Evolutionary conservation across 1,140 invertebrate species (phyloP), one percentile per base, ranked within the genome.

Genomic region (Reticulitermes speratus): DNA sequence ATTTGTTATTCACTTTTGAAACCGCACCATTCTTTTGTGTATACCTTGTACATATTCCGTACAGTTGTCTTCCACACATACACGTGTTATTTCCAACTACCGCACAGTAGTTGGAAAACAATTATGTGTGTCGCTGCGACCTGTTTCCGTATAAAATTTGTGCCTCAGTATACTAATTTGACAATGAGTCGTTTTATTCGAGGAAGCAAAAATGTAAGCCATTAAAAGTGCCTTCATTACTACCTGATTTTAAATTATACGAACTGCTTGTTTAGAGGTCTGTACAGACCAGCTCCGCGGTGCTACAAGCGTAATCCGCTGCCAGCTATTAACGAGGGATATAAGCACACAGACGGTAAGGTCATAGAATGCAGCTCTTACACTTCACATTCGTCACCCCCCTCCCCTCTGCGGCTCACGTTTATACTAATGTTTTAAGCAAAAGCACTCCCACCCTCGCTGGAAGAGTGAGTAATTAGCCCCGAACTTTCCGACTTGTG

Each of bases 401-500:
- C 65, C 65, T 0, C 25, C 9, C 65, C 8, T 75, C 7, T 75
- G 65, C 65, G 65, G 65, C 65, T 75, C 16, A 25, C 65, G 65
- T 75, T 75, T 75, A 75, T 75, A 30, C 25, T 75, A 75, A 75
- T 75, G 65, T 75, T 75, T 75, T 75, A 75, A 75, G 65, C 65
- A 75, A 75, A 75, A 75, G 65, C 65, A 75, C 65, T 25, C 25
- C 65, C 14, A 25, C 25, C 65, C 65, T 6, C 6, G 16, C 25
- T 30, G 65, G n/a, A 75, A 30, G 65, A 75, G 65, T 75, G 65
- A 75, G 65, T 75, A 75, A 75, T 75, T 75, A 75, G 25, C 65
- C 45, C 65, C 65, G 65, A 30, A 75, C 65, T 25, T 75, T 25
- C 65, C n/a, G 65, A 75, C 65, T 75, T 75, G 65, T 75, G n/a